Base-by-base conservation (phyloP, 23 tunicate species). In the Styela clava region DNA sequence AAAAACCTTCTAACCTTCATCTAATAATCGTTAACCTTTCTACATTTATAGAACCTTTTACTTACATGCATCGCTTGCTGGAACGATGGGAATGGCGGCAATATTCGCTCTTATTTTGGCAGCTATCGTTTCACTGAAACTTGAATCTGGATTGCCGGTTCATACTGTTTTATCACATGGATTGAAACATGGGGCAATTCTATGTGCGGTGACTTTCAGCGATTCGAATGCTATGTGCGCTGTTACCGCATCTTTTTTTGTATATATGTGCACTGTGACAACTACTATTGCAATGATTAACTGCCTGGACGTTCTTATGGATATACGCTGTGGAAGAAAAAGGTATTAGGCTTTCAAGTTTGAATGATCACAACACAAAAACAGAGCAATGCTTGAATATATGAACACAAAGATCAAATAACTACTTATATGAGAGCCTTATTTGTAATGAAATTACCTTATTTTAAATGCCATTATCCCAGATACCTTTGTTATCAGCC, bases 301-400 rank as follows among this genome's bases (percentile, higher is more conserved):
- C 81, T 44, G 30, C 30, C 26, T 76, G 64, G 81, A 76, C 44
- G 52, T 76, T 9, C 65, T 76, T 64, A 32, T 52, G 65, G 81
- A 76, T 16, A 52, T 76, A 33, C 27, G 65, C 26, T 36, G 52
- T 35, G 81, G 81, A 21, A 22, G 30, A 44, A 76, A 1, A n/a
- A 76, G 81, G 81, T 76, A 35, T 72, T n/a, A n/a, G n/a, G n/a
- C n/a, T n/a, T n/a, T n/a, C n/a, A n/a, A n/a, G n/a, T n/a, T n/a
- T n/a, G n/a, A n/a, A n/a, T n/a, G n/a, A n/a, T n/a, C n/a, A n/a
- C n/a, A n/a, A n/a, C n/a, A n/a, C n/a, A n/a, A n/a, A n/a, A n/a
- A n/a, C n/a, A n/a, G n/a, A n/a, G n/a, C n/a, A n/a, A n/a, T n/a
- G n/a, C n/a, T n/a, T n/a, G n/a, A n/a, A n/a, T n/a, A n/a, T n/a